Evolutionary conservation across 2,113 vertebrate species (phyloP).

Genomic region (Quiscalus mexicanus): DNA sequence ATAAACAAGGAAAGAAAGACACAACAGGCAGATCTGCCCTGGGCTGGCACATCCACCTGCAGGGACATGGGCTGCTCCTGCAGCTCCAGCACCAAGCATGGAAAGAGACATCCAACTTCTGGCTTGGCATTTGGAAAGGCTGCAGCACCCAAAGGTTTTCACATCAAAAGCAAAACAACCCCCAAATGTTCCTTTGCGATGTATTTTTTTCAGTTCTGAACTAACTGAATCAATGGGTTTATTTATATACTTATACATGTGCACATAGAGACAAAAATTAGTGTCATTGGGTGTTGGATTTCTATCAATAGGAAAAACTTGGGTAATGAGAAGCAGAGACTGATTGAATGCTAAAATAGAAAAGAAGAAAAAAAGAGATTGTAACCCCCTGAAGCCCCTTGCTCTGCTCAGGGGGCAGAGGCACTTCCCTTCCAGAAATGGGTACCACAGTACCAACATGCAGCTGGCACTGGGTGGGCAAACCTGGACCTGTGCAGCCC

Average conservation of each 20-base stretch:
- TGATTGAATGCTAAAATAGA: background rate
- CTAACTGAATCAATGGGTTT: background rate
- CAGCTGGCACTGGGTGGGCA: background rate
- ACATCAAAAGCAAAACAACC: background rate
- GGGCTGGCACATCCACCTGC: background rate
- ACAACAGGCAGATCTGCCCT: background rate
- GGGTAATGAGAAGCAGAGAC: background rate
- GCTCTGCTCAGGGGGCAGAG: background rate
- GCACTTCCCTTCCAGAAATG: background rate
- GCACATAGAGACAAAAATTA: background rate
- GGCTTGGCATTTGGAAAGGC: background rate
- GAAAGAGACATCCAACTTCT: background rate
- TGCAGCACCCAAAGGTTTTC: background rate
- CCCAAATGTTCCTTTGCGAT: background rate
- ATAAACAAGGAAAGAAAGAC: background rate
- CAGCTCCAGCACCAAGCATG: background rate
- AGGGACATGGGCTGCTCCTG: background rate
- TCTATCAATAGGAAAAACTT: background rate
- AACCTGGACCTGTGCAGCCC: background rate
- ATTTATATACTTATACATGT: background rate
- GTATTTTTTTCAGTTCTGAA: background rate
- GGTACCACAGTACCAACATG: accelerated
- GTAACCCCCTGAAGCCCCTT: background rate
- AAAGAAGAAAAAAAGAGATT: background rate
- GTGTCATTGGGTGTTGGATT: accelerated